These are phyloP conservation scores for Sciurus vulgaris DNA, from an alignment of 2,797 vertebrate genomes.

Conservation along the genomic window DNA sequence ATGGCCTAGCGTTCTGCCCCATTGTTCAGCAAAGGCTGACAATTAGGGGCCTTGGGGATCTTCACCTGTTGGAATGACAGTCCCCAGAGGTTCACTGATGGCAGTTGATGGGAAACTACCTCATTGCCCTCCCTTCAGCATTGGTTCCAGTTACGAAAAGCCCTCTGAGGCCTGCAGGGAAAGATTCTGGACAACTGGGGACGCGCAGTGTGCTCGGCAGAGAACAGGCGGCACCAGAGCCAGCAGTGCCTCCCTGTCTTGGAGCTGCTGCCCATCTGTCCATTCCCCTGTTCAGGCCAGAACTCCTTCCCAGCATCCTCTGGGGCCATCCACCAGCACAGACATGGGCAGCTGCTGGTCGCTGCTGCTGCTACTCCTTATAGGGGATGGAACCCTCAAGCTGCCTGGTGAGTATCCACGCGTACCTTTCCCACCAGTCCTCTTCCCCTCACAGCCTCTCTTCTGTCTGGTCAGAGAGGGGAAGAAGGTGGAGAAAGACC, in stretches of 20 bases:
- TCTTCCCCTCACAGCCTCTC: neutral
- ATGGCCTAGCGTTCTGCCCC: conserved; percentile 17
- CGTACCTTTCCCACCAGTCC: neutral
- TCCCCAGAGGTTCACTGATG: conserved; percentile 54
- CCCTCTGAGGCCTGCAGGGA: neutral
- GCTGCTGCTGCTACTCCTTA: conserved; percentile 36
- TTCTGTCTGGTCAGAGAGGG: neutral
- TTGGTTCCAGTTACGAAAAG: conserved; percentile 18
- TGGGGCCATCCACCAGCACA: neutral
- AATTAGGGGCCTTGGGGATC: neutral
- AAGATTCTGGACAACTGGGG: neutral
- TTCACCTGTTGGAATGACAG: conserved; percentile 16
- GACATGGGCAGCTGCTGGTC: neutral
- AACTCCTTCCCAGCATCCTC: neutral
- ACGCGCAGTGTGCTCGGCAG: neutral
- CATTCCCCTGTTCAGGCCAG: neutral
- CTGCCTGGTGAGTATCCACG: conserved; percentile 39
- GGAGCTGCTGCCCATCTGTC: neutral
- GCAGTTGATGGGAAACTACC: conserved; percentile 61
- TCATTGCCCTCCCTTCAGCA: neutral
- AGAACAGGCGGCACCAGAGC: neutral
- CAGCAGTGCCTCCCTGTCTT: neutral
- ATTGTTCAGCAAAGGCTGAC: conserved; percentile 42
- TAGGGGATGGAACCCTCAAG: neutral
- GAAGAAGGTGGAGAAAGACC: neutral